phyloP scores from a whole-genome alignment of 1,140 invertebrate genomes.

The Conus ventricosus region DNA sequence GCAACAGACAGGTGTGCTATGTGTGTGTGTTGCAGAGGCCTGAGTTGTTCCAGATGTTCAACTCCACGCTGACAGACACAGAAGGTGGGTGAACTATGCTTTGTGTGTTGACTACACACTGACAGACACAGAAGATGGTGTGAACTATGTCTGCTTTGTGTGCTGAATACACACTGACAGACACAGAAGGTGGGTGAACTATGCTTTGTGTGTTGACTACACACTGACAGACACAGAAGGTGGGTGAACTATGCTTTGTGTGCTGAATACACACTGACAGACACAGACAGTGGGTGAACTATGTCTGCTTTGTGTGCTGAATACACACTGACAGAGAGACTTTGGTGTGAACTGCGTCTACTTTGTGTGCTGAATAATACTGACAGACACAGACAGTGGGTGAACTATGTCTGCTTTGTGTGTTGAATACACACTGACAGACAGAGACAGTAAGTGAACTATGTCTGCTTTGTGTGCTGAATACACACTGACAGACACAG shows the following conservation, averaged over 20 bases:
- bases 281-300: too few species aligned
- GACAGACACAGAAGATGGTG: background rate
- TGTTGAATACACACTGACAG: background rate
- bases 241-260: background rate
- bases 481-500: background rate
- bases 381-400: background rate
- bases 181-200: background rate
- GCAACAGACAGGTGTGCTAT: too few species aligned
- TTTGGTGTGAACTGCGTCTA: background rate
- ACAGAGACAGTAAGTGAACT: background rate
- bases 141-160: background rate
- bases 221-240: background rate
- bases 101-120: background rate
- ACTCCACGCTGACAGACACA: slow-evolving; percentile 1
- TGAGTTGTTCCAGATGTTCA: slow-evolving; percentile 32
- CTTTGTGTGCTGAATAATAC: background rate
- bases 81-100: background rate
- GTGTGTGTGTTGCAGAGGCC: slow-evolving; percentile 33
- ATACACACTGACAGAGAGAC: too few species aligned
- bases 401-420: background rate
- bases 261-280: background rate
- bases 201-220: background rate
- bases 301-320: too few species aligned
- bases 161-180: background rate
- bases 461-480: background rate